Evolutionary conservation across 2,888 invertebrate species (phyloP).

Genomic region (Archips xylosteana): DNA sequence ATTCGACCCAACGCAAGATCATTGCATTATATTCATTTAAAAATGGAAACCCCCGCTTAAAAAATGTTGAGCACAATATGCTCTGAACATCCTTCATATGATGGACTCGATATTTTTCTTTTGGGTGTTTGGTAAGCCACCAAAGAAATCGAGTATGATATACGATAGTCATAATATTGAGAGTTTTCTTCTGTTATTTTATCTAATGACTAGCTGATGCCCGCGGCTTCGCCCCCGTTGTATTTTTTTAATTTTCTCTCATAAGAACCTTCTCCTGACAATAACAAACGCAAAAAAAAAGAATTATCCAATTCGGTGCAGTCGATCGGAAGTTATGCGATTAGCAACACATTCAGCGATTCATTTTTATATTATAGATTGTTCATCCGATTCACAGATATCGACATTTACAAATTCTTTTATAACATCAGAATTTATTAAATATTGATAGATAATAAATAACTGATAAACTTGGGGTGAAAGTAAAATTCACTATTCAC

Average conservation of each 20-base stretch:
- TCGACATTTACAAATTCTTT: neutral
- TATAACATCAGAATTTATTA: constrained; percentile 10
- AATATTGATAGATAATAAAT: constrained; percentile 2
- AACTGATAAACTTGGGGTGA: too few species aligned
- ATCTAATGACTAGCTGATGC: too few species aligned
- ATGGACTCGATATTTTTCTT: neutral
- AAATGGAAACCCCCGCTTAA: constrained; percentile 36
- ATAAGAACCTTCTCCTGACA: too few species aligned
- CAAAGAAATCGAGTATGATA: constrained; percentile 32
- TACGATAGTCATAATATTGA: constrained; percentile 28
- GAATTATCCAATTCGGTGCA: too few species aligned
- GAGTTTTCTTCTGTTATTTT: constrained; percentile 13
- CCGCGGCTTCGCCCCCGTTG: too few species aligned
- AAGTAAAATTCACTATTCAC: too few species aligned
- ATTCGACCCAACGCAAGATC: constrained; percentile 18
- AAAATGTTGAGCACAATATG: constrained; percentile 14
- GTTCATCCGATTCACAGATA: constrained; percentile 27
- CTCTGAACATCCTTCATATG: constrained; percentile 23
- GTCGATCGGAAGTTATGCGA: too few species aligned
- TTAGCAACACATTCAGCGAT: too few species aligned
- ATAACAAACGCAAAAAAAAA: too few species aligned
- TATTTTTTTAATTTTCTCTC: too few species aligned
- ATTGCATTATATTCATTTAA: neutral
- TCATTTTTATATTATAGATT: too few species aligned
- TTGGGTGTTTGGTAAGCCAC: constrained; percentile 18